These are phyloP conservation scores for Danaus chrysippus DNA, from an alignment of 2,888 invertebrate genomes.

Conservation along the genomic window DNA sequence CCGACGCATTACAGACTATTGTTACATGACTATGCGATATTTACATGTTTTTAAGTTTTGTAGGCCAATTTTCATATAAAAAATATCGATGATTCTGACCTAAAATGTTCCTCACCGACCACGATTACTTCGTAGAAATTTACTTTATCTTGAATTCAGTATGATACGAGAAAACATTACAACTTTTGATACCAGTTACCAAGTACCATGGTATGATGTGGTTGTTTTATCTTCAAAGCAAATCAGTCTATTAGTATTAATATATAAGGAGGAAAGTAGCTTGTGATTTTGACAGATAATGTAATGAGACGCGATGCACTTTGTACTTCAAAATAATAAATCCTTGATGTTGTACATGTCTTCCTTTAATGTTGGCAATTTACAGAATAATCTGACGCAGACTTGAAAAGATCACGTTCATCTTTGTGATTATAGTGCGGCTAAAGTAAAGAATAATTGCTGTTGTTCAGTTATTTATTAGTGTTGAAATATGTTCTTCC, in stretches of 20 bases:
- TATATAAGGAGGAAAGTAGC: conserved; percentile 24
- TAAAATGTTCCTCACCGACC: too few species aligned
- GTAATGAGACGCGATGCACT: conserved; percentile 31
- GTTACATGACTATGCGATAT: conserved; percentile 15
- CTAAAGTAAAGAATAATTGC: conserved; percentile 45
- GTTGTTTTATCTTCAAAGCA: conserved; percentile 11
- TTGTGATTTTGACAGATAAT: conserved; percentile 31
- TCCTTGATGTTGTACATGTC: conserved; percentile 40
- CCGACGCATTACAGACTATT: conserved; percentile 19
- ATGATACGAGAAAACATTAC: conserved; percentile 1
- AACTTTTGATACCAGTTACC: too few species aligned
- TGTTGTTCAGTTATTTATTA: conserved; percentile 46
- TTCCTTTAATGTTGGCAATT: conserved; percentile 51
- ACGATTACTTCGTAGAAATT: neutral
- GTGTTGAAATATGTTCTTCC: conserved; percentile 19
- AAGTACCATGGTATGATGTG: neutral
- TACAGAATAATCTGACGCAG: conserved; percentile 47
- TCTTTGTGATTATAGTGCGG: conserved; percentile 42
- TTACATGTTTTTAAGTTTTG: neutral
- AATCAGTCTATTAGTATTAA: conserved; percentile 10
- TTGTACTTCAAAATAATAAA: conserved; percentile 38
- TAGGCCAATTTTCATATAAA: too few species aligned
- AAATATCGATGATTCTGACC: too few species aligned
- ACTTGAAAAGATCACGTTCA: conserved; percentile 51
- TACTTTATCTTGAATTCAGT: conserved; percentile 10